Evolutionary conservation across 2,797 vertebrate species (phyloP).

Genomic region (Hemibagrus guttatus): DNA sequence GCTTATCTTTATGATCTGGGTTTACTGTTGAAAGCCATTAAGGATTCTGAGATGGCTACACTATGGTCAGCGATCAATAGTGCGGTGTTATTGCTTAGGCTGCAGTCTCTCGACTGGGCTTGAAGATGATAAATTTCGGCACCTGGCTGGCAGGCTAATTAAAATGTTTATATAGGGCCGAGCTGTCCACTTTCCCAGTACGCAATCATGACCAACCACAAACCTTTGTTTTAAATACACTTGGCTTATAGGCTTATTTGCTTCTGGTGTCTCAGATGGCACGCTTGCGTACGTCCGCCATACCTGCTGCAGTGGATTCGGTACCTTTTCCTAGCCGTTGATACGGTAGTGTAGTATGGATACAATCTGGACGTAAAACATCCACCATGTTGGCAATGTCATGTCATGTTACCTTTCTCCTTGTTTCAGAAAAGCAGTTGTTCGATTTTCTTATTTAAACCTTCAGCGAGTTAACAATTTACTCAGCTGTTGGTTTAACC

Average conservation of each 20-base stretch:
- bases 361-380: too few species aligned
- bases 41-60: conserved; percentile 60
- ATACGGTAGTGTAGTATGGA: too few species aligned
- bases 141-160: conserved; percentile 72
- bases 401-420: too few species aligned
- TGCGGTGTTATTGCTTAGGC: conserved; percentile 71
- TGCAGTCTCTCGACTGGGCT: conserved; percentile 67
- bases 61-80: conserved; percentile 70
- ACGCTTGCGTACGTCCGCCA: not conserved
- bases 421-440: too few species aligned
- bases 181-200: conserved; percentile 70
- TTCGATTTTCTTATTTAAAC: too few species aligned
- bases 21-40: conserved; percentile 65
- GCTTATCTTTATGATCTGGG: conserved; percentile 53
- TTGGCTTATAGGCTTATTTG: conserved; percentile 3
- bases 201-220: conserved; percentile 66
- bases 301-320: too few species aligned
- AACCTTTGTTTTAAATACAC: conserved; percentile 61
- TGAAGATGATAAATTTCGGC: conserved; percentile 75
- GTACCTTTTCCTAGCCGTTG: too few species aligned
- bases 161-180: conserved; percentile 59
- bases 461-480: too few species aligned
- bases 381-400: too few species aligned
- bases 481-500: too few species aligned
- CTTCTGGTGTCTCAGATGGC: not conserved